Evolutionary conservation across 2,888 invertebrate genomes (phyloP).

Genomic region (Ormyrus nitidulus): DNA sequence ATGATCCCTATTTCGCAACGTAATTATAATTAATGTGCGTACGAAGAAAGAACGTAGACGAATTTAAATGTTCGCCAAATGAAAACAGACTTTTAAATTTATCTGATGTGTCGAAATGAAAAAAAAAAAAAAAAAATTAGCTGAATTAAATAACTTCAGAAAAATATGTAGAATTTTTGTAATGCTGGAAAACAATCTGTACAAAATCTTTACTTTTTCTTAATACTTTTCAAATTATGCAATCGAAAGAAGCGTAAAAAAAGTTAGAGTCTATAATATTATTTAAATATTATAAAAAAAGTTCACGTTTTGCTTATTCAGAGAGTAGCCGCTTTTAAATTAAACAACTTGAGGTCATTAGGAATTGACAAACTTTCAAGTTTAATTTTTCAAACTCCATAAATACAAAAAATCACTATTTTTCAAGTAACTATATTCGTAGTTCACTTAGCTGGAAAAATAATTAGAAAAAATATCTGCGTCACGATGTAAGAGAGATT

Average conservation of each 20-base stretch:
- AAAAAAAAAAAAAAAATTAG: conserved; percentile 25
- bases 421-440: conserved; percentile 21
- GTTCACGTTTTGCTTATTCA: too few relatives aligned
- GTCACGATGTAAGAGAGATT: background rate
- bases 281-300: too few relatives aligned
- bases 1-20: background rate
- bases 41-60: background rate
- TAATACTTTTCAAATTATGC: too few relatives aligned
- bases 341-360: background rate
- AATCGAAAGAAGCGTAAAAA: too few relatives aligned
- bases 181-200: background rate
- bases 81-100: conserved; percentile 49
- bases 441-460: conserved; percentile 11
- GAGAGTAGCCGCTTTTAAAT: too few relatives aligned
- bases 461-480: conserved; percentile 7
- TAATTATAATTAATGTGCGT: conserved; percentile 1
- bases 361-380: conserved; percentile 45
- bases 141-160: conserved; percentile 13
- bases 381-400: conserved; percentile 32
- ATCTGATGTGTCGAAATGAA: conserved; percentile 27
- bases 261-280: too few relatives aligned
- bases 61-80: conserved; percentile 54
- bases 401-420: conserved; percentile 16
- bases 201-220: too few relatives aligned
- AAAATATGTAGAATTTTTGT: background rate